phyloP scores from a whole-genome alignment of 1,140 invertebrate species.

The Vanessa tameamea region DNA sequence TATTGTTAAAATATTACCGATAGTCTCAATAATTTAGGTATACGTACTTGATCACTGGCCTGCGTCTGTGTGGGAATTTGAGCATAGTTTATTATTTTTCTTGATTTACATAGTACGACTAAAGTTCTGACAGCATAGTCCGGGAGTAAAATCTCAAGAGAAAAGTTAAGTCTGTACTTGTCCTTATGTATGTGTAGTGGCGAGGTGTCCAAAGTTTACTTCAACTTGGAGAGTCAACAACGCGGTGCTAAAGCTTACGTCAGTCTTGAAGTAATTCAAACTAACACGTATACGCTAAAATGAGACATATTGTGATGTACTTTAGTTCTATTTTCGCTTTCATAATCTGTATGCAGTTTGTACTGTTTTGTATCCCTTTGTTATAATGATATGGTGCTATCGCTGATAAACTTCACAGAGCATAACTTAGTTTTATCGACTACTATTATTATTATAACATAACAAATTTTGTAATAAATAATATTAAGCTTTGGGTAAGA shows the following conservation, averaged over 20 bases:
- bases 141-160: not conserved
- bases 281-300: not conserved
- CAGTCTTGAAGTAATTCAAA: not conserved
- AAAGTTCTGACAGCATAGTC: not conserved
- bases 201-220: constrained; percentile 21
- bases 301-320: not conserved
- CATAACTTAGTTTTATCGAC: too few relatives aligned
- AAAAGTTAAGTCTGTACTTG: constrained; percentile 2
- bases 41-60: too few relatives aligned
- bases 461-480: too few relatives aligned
- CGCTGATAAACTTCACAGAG: too few relatives aligned
- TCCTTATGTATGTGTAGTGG: constrained; percentile 5
- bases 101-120: not conserved
- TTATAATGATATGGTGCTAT: too few relatives aligned
- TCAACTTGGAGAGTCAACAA: constrained; percentile 15
- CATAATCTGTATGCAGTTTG: not conserved
- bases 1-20: too few relatives aligned
- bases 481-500: too few relatives aligned
- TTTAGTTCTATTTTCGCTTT: not conserved
- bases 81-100: too few relatives aligned
- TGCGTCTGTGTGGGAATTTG: too few relatives aligned
- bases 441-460: too few relatives aligned
- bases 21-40: too few relatives aligned
- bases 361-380: not conserved
- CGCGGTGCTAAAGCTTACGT: not conserved